Evolutionary conservation across 2,797 vertebrate genomes (phyloP).

Genomic region (Sebastes paucispinis): DNA sequence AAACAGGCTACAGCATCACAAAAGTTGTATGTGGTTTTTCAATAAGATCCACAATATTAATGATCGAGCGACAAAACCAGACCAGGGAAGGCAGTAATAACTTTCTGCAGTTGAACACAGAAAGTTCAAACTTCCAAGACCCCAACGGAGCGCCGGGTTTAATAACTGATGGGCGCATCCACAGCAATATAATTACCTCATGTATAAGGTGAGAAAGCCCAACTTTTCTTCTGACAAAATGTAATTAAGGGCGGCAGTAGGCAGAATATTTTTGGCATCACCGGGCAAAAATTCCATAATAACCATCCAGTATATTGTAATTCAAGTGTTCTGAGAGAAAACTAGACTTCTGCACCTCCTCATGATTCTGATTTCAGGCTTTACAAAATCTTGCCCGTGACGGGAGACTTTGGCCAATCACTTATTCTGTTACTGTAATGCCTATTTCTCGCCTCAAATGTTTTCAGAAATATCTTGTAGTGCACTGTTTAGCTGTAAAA

Average conservation of each 20-base stretch:
- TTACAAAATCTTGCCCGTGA: too few species aligned
- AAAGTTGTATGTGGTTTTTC: neutral
- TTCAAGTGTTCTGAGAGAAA: too few species aligned
- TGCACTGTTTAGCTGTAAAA: too few species aligned
- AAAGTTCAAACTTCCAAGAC: neutral
- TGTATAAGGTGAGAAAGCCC: neutral
- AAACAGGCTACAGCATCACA: neutral
- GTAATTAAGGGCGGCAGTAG: neutral
- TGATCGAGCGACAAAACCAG: neutral
- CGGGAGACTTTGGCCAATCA: too few species aligned
- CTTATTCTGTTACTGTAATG: too few species aligned
- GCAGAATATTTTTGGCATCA: too few species aligned
- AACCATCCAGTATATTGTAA: too few species aligned
- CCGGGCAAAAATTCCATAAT: too few species aligned
- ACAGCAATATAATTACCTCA: neutral
- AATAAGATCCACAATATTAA: neutral
- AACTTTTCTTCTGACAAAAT: neutral
- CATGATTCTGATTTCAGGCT: too few species aligned
- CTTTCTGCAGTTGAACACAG: neutral
- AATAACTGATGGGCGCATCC: neutral
- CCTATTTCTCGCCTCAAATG: too few species aligned
- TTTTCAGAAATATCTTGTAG: too few species aligned
- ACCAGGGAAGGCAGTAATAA: neutral
- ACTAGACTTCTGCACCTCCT: too few species aligned
- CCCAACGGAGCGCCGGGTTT: neutral